Conservation (phyloP, 1,140 invertebrate genomes). For the Matsumurasca onukii region DNA sequence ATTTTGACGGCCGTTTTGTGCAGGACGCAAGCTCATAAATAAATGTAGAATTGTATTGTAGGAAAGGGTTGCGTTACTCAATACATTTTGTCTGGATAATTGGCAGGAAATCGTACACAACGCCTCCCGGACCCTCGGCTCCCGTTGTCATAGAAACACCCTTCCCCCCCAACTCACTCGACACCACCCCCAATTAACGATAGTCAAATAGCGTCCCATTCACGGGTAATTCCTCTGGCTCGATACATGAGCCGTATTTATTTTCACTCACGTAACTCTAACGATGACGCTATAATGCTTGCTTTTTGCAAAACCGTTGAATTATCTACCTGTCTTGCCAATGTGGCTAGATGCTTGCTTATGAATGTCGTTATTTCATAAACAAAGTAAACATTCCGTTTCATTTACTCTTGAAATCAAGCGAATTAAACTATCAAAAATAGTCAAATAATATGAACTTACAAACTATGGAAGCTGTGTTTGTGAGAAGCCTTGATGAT, state of each 20-base stretch:
- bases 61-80: slow-evolving; percentile 9
- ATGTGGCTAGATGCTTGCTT: too few relatives aligned
- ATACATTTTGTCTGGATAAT: slow-evolving; percentile 21
- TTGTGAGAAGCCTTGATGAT: too few relatives aligned
- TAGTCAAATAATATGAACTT: too few relatives aligned
- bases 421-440: too few relatives aligned
- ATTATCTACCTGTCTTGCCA: too few relatives aligned
- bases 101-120: slow-evolving; percentile 29
- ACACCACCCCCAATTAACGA: slow-evolving; percentile 2
- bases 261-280: neutral
- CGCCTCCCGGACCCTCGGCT: slow-evolving; percentile 7
- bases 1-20: slow-evolving; percentile 14
- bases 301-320: too few relatives aligned
- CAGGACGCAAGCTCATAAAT: slow-evolving; percentile 12
- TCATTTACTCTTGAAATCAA: too few relatives aligned
- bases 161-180: neutral
- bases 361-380: too few relatives aligned
- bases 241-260: slow-evolving; percentile 22
- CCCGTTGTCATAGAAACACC: slow-evolving; percentile 17
- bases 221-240: slow-evolving; percentile 18
- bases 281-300: too few relatives aligned
- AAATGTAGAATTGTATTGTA: slow-evolving; percentile 20
- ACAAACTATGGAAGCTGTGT: too few relatives aligned
- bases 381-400: too few relatives aligned
- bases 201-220: slow-evolving; percentile 23